Conservation (phyloP, 2,113 vertebrate species). For the Trogon surrucura region DNA sequence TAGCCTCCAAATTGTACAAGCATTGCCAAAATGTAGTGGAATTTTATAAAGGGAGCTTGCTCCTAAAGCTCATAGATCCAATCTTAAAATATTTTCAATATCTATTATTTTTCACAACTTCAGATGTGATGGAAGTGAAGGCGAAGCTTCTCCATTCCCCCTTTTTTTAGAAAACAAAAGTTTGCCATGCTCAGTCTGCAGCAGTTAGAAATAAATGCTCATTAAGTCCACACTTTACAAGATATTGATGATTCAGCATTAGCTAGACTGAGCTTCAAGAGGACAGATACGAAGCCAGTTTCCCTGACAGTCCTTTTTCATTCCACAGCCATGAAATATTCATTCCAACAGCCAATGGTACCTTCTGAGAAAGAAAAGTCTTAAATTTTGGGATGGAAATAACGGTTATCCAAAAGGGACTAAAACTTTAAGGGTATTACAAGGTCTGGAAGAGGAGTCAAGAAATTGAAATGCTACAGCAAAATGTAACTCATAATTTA, state of each 20-base stretch:
- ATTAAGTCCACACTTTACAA: neutral
- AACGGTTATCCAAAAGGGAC: neutral
- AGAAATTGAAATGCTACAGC: neutral
- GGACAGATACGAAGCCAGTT: neutral
- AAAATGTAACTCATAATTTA: neutral
- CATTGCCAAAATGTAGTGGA: neutral
- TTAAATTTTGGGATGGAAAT: neutral
- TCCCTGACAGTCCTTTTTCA: neutral
- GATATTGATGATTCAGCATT: neutral
- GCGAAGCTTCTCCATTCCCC: accelerated
- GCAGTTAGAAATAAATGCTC: neutral
- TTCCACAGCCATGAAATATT: neutral
- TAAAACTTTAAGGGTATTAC: neutral
- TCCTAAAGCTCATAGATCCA: neutral
- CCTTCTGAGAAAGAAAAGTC: neutral
- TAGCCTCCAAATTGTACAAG: neutral
- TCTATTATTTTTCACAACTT: neutral
- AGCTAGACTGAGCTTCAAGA: neutral
- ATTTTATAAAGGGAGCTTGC: neutral
- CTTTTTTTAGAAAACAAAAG: neutral
- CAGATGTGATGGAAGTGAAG: neutral
- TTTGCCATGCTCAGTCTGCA: neutral
- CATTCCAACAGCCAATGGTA: neutral
- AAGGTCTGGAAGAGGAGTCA: neutral
- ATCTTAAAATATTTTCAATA: neutral